phyloP scores from a whole-genome alignment of 2,797 vertebrate genomes.

The Dromococcyx pavoninus region DNA sequence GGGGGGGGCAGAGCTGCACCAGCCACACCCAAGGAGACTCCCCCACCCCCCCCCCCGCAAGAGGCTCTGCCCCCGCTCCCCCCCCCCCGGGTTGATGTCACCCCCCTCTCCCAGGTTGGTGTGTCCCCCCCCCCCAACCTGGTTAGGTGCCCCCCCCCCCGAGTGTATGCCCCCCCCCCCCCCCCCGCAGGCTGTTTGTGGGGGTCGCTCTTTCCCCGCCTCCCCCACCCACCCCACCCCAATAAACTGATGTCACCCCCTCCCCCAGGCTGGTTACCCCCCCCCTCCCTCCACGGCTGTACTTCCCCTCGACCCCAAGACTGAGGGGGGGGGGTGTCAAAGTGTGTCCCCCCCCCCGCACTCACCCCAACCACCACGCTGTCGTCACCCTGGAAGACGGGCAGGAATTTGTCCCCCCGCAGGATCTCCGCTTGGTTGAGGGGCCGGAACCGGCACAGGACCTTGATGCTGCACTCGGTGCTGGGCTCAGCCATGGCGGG shows the following conservation, averaged over 20 bases:
- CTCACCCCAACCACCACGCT: conserved; percentile 90
- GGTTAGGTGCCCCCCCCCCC: no score
- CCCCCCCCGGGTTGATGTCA: background rate
- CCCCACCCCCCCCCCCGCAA: no score
- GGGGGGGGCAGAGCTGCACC: background rate
- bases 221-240: no score
- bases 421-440: conserved; percentile 89
- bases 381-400: conserved; percentile 89
- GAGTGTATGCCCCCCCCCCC: no score
- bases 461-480: conserved; percentile 94
- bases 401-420: conserved; percentile 92
- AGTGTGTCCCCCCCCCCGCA: background rate
- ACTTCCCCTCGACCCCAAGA: background rate
- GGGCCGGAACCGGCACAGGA: conserved; percentile 92
- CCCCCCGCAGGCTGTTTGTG: no score
- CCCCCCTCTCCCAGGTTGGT: no score
- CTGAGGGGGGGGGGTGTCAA: background rate
- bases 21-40: background rate
- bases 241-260: no score
- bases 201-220: no score
- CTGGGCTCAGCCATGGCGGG: conserved; percentile 86
- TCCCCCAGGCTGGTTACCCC: background rate
- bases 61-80: background rate
- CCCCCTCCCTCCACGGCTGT: no score
- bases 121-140: no score